These are phyloP conservation scores for Spodoptera exigua DNA, from an alignment of 2,888 invertebrate genomes.

Conservation along the genomic window DNA sequence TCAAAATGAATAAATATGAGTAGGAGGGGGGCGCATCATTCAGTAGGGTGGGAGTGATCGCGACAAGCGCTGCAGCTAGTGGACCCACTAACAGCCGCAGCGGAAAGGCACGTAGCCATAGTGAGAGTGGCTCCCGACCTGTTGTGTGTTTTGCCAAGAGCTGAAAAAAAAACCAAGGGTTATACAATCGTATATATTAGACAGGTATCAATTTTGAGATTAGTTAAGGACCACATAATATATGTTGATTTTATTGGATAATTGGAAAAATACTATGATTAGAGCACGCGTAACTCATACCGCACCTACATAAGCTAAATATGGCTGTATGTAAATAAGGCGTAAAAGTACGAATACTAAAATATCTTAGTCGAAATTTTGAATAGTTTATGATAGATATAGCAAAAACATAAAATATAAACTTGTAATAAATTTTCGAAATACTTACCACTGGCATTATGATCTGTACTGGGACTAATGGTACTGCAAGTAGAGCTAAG, in stretches of 20 bases:
- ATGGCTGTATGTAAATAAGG: too few relatives aligned
- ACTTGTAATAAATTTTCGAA: neutral
- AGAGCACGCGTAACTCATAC: too few relatives aligned
- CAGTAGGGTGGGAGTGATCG: constrained; percentile 94
- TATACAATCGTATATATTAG: too few relatives aligned
- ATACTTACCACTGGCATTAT: constrained; percentile 95
- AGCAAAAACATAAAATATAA: neutral
- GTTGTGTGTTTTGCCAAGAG: constrained; percentile 92
- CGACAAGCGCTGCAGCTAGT: constrained; percentile 95
- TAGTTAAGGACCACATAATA: too few relatives aligned
- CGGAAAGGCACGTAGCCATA: constrained; percentile 97
- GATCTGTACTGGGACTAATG: constrained; percentile 98
- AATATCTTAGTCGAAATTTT: too few relatives aligned
- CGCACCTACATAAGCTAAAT: too few relatives aligned
- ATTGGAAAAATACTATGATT: too few relatives aligned
- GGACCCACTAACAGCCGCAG: constrained; percentile 95
- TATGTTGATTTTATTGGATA: too few relatives aligned
- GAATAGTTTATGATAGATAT: too few relatives aligned
- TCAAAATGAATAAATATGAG: constrained; percentile 93
- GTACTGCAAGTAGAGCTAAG: constrained; percentile 97
- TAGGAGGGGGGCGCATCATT: constrained; percentile 86
- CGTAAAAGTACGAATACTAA: too few relatives aligned
- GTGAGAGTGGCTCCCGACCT: constrained; percentile 96
- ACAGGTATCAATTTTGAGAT: too few relatives aligned
- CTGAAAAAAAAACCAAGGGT: constrained; percentile 58